Evolutionary conservation across 2,113 vertebrate species (phyloP).

Genomic region (Microcebus tavaratra): DNA sequence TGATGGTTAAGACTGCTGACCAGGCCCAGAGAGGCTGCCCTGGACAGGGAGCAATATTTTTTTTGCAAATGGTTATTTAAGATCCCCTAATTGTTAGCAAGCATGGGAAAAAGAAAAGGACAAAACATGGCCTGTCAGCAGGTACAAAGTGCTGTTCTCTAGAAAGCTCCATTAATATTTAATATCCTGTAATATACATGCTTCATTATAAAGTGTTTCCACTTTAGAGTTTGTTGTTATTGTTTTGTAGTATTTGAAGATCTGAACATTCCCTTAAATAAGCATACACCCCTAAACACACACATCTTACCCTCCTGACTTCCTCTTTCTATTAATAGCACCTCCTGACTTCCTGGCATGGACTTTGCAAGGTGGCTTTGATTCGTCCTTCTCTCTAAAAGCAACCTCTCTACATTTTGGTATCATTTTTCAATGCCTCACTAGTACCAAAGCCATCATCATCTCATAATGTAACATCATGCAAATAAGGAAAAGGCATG

Average conservation of each 20-base stretch:
- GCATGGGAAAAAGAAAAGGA: neutral
- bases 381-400: neutral
- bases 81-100: neutral
- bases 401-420: neutral
- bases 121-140: rapidly evolving
- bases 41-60: neutral
- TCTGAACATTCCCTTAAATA: neutral
- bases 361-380: neutral
- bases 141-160: neutral
- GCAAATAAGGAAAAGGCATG: neutral
- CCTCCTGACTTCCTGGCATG: neutral
- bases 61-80: neutral
- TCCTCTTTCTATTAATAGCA: neutral
- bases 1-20: neutral
- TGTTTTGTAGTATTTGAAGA: neutral
- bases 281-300: neutral
- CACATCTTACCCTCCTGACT: neutral
- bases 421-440: neutral
- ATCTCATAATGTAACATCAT: neutral
- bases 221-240: neutral
- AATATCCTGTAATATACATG: neutral
- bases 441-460: neutral
- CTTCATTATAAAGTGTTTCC: neutral
- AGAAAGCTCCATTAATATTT: neutral
- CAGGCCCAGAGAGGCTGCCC: neutral